Evolutionary conservation across 2,113 vertebrate genomes (phyloP), one percentile per base, ranked within the genome.

Genomic region (Odontesthes bonariensis): DNA sequence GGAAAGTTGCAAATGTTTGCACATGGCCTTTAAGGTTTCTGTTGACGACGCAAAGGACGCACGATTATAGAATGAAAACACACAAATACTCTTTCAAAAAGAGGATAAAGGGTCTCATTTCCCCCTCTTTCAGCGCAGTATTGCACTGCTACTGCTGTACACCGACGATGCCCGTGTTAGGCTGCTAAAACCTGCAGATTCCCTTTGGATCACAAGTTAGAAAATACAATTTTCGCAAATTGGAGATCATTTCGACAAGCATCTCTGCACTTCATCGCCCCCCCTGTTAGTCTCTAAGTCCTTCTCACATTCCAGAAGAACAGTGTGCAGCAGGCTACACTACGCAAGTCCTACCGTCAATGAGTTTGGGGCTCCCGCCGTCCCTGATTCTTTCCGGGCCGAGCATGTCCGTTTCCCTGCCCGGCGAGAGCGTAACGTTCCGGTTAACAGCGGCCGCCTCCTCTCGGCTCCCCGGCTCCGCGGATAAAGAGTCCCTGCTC

Each of bases 341-440:
- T 10, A 17, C 53, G 73, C 54, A 7, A 46, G 35, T 42, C 76
- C 94, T 96, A 98, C 97, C 96, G 93, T 98, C 96, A 54, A 95
- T 96, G 72, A 97, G 95, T 93, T 98, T 96, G 77, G 97, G 97
- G 82, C 96, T 98, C 90, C 95, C 95, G 32, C 94, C 77, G 82
- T 97, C 97, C 86, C 96, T 86, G 80, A 89, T 94, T 75, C 96
- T 95, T 12, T 98, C 97, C 51, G 95, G 93, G 79, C 95, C 94
- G 73, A 95, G 94, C 95, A 96, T 95, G 95, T 98, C 97, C 93
- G 95, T 89, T 74, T 98, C 97, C 84, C 95, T 94, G 90, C 88
- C 94, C 82, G 96, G 96, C 61, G 96, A 96, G 82, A 96, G 90
- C 90, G 94, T 89, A 46, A 91, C 93, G 92, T 92, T 95, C 86